phyloP scores from a whole-genome alignment of 2,888 invertebrate genomes.

The Eumerus sabulonum region DNA sequence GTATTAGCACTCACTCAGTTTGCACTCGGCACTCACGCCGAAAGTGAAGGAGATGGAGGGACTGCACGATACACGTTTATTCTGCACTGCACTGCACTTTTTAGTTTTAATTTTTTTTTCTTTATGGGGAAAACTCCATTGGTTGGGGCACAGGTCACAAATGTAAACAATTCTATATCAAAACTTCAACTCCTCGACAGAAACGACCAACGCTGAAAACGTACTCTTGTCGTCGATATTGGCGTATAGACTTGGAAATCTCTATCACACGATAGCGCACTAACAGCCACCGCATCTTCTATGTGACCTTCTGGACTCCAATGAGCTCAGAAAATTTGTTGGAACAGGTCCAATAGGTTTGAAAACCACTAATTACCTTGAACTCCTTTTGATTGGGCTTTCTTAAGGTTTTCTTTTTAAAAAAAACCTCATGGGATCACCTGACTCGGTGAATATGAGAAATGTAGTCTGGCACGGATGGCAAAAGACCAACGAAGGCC shows the following conservation, averaged over 20 bases:
- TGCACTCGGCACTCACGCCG: no score
- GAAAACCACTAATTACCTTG: not conserved
- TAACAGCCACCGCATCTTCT: conserved; percentile 78
- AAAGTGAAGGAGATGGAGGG: no score
- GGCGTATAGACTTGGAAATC: conserved; percentile 73
- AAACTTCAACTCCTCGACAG: conserved; percentile 22
- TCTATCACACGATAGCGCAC: conserved; percentile 70
- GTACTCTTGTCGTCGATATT: conserved; percentile 71
- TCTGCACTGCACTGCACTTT: no score
- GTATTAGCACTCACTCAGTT: no score
- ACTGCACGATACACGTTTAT: no score
- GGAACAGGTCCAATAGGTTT: conserved; percentile 76
- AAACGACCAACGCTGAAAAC: conserved; percentile 68
- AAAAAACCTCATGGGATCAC: conserved; percentile 80
- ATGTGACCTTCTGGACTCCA: conserved; percentile 78
- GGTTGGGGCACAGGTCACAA: conserved; percentile 17
- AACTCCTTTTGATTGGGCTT: conserved; percentile 30
- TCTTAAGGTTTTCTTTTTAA: conserved; percentile 76
- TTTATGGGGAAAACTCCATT: conserved; percentile 15
- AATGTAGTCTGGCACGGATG: conserved; percentile 82
- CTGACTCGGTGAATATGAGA: conserved; percentile 80
- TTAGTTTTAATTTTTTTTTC: no score
- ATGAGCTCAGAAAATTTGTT: conserved; percentile 75
- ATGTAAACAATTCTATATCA: conserved; percentile 17
- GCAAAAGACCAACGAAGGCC: no score